Percentiles rank a stretch among this genome's conserved stretches.
phyloP scores from a whole-genome alignment of 1,140 invertebrate species.

The Cherax quadricarinatus region DNA sequence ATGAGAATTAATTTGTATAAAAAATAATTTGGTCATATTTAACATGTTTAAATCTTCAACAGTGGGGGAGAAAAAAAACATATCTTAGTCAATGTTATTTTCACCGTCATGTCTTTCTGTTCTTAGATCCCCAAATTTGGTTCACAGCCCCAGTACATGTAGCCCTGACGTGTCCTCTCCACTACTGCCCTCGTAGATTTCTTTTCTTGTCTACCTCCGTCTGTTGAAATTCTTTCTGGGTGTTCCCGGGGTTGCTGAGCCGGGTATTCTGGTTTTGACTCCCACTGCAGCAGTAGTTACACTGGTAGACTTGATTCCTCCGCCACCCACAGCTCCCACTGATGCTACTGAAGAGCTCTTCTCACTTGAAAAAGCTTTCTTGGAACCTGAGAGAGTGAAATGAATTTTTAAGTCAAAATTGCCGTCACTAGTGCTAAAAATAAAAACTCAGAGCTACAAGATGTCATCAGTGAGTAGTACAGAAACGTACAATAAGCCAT shows the following conservation, averaged over 20 bases:
- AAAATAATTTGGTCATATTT: constrained; percentile 12
- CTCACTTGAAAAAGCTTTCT: constrained; percentile 1
- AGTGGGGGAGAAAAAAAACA: background rate
- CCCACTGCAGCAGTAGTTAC: background rate
- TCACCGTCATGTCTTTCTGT: background rate
- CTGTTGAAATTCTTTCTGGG: background rate
- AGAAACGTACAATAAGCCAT: too few species aligned
- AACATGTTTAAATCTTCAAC: background rate
- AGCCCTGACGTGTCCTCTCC: background rate
- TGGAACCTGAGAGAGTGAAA: background rate
- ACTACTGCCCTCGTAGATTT: background rate
- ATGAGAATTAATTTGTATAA: constrained; percentile 3
- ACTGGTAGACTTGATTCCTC: background rate
- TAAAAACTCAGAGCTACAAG: too few species aligned
- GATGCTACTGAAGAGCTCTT: background rate
- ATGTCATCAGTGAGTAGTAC: too few species aligned
- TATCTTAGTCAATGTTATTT: background rate
- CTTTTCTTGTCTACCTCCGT: background rate
- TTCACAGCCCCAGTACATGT: too few species aligned
- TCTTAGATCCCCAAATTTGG: background rate
- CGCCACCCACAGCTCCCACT: background rate
- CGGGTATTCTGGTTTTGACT: background rate
- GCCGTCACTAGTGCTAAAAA: too few species aligned
- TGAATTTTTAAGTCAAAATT: background rate
- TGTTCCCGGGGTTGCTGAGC: background rate